These are phyloP conservation scores for Athalia cordata DNA, from an alignment of 2,888 invertebrate genomes.

Conservation along the genomic window DNA sequence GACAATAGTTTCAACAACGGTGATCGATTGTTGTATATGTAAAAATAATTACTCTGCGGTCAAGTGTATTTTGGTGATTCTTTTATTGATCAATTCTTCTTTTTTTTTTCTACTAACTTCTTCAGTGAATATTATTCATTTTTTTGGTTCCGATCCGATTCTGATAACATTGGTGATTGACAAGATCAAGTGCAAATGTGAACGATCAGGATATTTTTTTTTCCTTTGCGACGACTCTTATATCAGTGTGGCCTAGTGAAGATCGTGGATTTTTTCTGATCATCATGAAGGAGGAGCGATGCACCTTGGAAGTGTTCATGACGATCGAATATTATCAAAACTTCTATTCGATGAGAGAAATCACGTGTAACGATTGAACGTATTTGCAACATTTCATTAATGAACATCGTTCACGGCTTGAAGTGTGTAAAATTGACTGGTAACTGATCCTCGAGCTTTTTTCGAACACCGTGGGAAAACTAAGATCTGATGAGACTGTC, in stretches of 20 bases:
- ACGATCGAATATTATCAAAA: constrained; percentile 47
- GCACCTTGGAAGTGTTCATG: constrained; percentile 34
- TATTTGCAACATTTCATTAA: no score
- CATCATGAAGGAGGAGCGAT: constrained; percentile 36
- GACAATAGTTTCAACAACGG: no score
- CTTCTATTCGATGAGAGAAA: constrained; percentile 48
- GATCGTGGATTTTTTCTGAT: background rate
- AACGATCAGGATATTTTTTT: background rate
- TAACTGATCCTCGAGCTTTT: no score
- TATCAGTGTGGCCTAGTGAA: background rate
- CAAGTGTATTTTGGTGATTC: no score
- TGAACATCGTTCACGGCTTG: no score
- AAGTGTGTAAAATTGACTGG: no score
- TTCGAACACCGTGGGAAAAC: no score
- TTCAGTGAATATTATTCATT: background rate
- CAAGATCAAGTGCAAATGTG: background rate
- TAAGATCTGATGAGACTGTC: no score
- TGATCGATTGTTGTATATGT: no score
- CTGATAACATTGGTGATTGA: background rate
- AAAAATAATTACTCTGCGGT: no score
- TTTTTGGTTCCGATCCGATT: background rate
- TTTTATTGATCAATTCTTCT: no score
- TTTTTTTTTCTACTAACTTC: no score
- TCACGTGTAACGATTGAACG: constrained; percentile 59
- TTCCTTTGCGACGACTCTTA: background rate